phyloP scores from a whole-genome alignment of 2,888 invertebrate genomes.

The Apocheima hispidaria region DNA sequence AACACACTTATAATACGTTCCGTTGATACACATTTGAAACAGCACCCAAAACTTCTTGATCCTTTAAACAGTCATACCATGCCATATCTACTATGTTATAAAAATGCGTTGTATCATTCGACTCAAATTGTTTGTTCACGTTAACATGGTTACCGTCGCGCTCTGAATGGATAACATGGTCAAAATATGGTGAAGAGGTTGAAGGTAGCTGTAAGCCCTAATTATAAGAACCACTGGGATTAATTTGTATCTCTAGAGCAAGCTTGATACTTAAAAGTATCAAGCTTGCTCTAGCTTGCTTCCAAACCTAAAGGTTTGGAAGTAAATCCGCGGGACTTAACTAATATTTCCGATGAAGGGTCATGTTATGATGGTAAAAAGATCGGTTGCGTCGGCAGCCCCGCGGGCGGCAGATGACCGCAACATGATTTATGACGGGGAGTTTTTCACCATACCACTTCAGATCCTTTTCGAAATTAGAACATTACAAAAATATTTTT shows the following conservation, averaged over 20 bases:
- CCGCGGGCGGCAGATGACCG: slow-evolving; percentile 84
- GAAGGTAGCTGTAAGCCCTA: no score
- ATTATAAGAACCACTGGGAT: no score
- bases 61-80: slow-evolving; percentile 14
- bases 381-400: slow-evolving; percentile 66
- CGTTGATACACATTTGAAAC: slow-evolving; percentile 48
- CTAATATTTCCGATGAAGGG: slow-evolving; percentile 11
- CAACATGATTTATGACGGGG: slow-evolving; percentile 78
- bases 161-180: no score
- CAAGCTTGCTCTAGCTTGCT: no score
- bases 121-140: no score
- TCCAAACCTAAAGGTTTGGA: neutral
- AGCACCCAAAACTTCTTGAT: slow-evolving; percentile 43
- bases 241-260: no score
- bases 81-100: no score
- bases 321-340: neutral
- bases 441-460: slow-evolving; percentile 53
- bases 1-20: slow-evolving; percentile 65
- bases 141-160: no score
- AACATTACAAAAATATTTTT: neutral
- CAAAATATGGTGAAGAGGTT: no score
- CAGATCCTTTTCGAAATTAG: slow-evolving; percentile 13
- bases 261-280: no score
- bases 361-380: slow-evolving; percentile 44
- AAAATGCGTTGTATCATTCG: no score